Evolutionary conservation across 2,797 vertebrate species (phyloP), one percentile per base, ranked within the genome.

Genomic region (Philypnodon macrostomus): DNA sequence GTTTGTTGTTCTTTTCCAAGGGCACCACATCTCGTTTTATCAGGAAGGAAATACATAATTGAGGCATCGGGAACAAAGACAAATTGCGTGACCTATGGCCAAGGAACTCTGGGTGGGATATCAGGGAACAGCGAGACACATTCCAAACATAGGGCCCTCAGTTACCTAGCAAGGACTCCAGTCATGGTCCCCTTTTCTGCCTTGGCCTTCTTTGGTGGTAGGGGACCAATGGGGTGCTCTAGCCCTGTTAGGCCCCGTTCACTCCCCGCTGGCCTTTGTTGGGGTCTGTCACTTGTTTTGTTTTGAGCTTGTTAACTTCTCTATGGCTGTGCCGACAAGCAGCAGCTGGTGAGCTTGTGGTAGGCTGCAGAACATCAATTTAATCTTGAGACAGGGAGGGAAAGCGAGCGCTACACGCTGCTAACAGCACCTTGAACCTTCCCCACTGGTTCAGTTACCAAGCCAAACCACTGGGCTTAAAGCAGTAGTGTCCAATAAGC

Each of bases 61-160:
- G 80, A 84, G 83, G 77, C 55, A 18, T 73, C 47, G 76, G 66
- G 74, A 85, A 80, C 79, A 77, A 76, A 79, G 84, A 75, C 79
- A 81, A 85, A 86, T 84, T 83, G 82, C 70, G 55, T 90, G 89
- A 91, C 87, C 90, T 83, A 79, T 84, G 88, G 83, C 73, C 56
- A 61, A 70, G 49, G 67, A 77, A 75, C 77, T 70, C 85, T 82
- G 79, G 83, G 81, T 84, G 81, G 85, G 78, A 83, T 63, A 81
- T 75, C 67, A 53, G 75, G 77, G 80, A 77, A 30, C 69, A 80
- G 82, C 68, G 85, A 84, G 84, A 67, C 68, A 58, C 93, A 94
- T 95, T 95, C 93, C 93, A 91, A 89, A 87, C 89, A 85, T 81
- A 77, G 58, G 86, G 89, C 85, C 87, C 88, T 88, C 84, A 84